Percentiles rank a stretch among this genome's conserved stretches.
These are phyloP conservation scores for Tineola bisselliella DNA, from an alignment of 2,888 invertebrate species.

Conservation along the genomic window DNA sequence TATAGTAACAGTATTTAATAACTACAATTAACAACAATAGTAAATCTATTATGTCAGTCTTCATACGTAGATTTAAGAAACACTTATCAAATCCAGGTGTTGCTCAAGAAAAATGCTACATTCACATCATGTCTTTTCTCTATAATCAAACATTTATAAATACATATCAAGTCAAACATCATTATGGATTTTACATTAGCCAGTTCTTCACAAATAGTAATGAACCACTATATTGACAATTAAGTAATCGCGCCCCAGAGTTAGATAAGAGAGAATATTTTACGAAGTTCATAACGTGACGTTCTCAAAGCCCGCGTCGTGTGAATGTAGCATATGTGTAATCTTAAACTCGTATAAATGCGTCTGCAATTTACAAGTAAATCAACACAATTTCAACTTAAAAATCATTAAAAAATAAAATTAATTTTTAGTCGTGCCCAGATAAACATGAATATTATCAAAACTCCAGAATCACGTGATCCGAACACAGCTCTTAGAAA, in stretches of 20 bases:
- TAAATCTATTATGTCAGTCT: slow-evolving; percentile 52
- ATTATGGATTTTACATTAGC: no score
- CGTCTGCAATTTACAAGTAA: background rate
- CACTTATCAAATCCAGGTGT: background rate
- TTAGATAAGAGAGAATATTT: no score
- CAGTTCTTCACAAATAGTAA: no score
- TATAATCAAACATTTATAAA: no score
- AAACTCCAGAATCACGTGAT: background rate
- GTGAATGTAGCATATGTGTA: background rate
- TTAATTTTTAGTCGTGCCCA: background rate
- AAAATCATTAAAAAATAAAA: slow-evolving; percentile 8
- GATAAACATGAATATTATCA: background rate
- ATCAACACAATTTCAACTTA: background rate
- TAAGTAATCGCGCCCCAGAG: no score
- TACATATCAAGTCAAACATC: no score
- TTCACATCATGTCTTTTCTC: no score
- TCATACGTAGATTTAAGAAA: slow-evolving; percentile 29
- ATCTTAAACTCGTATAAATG: slow-evolving; percentile 1
- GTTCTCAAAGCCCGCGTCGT: no score
- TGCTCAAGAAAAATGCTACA: background rate
- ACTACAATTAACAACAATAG: slow-evolving; percentile 37
- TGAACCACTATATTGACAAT: no score
- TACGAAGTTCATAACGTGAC: no score
- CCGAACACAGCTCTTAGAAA: background rate
- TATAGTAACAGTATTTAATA: slow-evolving; percentile 21